Percentiles rank a stretch among this genome's conserved stretches.
Conservation (phyloP, 2,888 invertebrate genomes). For the Drosophila diplacantha region DNA sequence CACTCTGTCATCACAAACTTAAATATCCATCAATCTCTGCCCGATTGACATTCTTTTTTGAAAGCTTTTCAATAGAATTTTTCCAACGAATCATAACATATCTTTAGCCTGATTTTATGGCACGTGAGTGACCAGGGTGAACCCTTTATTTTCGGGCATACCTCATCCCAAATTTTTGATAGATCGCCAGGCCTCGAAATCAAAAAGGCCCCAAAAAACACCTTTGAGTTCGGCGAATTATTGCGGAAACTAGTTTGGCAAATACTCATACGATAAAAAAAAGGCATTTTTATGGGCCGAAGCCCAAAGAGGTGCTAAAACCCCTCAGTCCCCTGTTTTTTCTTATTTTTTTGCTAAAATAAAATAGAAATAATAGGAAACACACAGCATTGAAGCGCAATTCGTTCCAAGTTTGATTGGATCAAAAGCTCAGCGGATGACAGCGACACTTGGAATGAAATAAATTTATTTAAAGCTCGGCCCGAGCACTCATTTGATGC, state of each 20-base stretch:
- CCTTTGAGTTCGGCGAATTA: conserved; percentile 55
- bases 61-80: conserved; percentile 27
- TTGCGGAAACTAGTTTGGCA: conserved; percentile 56
- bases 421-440: conserved; percentile 55
- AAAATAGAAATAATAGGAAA: conserved; percentile 5
- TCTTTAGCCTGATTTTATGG: conserved; percentile 40
- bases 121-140: conserved; percentile 51
- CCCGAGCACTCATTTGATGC: conserved; percentile 61
- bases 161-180: conserved; percentile 61
- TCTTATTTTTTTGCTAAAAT: neutral
- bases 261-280: conserved; percentile 12
- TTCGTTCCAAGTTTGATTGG: conserved; percentile 71
- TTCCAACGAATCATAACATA: conserved; percentile 2
- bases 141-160: conserved; percentile 35
- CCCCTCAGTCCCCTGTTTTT: conserved; percentile 19
- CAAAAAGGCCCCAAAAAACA: conserved; percentile 11
- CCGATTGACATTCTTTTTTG: neutral
- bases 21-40: conserved; percentile 26
- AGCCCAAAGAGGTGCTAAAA: conserved; percentile 62
- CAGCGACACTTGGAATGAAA: conserved; percentile 32
- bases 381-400: conserved; percentile 64
- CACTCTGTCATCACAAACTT: neutral
- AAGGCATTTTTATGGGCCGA: conserved; percentile 18
- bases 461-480: conserved; percentile 29
- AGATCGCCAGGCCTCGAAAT: conserved; percentile 44